A percentile compares a stretch with the other conserved stretches of the same genome.
Conservation (phyloP, 2,797 vertebrate genomes). For the Poeciliopsis infans region DNA sequence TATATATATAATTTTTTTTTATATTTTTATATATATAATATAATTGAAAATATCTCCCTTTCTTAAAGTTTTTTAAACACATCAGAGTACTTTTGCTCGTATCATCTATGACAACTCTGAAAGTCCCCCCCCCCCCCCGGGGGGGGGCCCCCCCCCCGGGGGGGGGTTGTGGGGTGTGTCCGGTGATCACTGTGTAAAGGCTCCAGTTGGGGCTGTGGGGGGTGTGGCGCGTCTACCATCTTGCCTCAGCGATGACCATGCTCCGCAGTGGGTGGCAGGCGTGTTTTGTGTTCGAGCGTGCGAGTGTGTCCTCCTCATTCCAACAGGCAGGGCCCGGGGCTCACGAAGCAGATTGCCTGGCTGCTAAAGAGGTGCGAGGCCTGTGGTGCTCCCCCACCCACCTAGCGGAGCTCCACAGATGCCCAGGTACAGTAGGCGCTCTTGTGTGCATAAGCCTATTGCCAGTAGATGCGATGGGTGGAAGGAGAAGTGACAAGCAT, state of each 20-base stretch:
- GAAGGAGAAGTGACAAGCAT: constrained; percentile 75
- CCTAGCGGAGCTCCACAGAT: constrained; percentile 74
- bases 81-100: not conserved
- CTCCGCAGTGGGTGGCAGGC: constrained; percentile 44
- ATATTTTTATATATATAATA: not conserved
- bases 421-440: constrained; percentile 76
- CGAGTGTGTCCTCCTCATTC: constrained; percentile 29
- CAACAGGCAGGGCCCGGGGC: constrained; percentile 46
- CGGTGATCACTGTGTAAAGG: constrained; percentile 18
- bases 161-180: too few species aligned
- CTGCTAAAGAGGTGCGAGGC: constrained; percentile 80
- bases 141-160: too few species aligned
- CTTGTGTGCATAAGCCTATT: constrained; percentile 52
- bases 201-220: constrained; percentile 45
- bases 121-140: not conserved
- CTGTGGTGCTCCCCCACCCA: constrained; percentile 51
- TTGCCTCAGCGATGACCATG: constrained; percentile 53
- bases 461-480: constrained; percentile 60
- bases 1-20: too few species aligned
- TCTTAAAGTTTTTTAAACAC: not conserved
- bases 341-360: constrained; percentile 81
- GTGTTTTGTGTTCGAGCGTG: constrained; percentile 19
- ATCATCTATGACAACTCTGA: not conserved
- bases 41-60: not conserved
- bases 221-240: constrained; percentile 62